Conservation (phyloP, 1,140 invertebrate species). For the Caenorhabditis briggsae region DNA sequence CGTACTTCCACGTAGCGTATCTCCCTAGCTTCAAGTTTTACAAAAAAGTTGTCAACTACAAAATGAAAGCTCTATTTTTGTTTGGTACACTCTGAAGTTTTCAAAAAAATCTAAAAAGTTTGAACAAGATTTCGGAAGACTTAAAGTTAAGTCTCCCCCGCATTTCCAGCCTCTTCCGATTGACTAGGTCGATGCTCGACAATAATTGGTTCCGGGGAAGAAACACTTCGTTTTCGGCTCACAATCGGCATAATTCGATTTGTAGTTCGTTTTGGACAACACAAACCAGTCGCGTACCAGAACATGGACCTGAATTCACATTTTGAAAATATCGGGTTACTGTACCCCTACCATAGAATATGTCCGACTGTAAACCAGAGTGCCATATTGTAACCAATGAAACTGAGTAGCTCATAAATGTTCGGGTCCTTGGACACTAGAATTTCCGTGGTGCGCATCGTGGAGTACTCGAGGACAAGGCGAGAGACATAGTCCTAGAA, state of each 20-base stretch:
- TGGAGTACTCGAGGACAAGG: conserved; percentile 58
- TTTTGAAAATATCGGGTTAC: not conserved
- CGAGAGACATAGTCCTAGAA: conserved; percentile 67
- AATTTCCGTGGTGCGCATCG: conserved; percentile 61
- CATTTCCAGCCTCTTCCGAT: not conserved
- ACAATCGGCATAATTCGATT: not conserved
- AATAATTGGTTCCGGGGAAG: conserved; percentile 6
- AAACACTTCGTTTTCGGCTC: conserved; percentile 18
- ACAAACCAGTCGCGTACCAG: conserved; percentile 34
- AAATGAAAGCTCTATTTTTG: no score
- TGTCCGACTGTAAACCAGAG: conserved; percentile 66
- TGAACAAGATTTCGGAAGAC: not conserved
- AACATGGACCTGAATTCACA: conserved; percentile 40
- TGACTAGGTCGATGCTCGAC: conserved; percentile 17
- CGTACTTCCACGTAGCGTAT: no score
- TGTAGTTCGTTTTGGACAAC: conserved; percentile 20
- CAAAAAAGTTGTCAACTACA: no score
- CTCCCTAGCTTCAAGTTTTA: no score
- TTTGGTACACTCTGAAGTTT: no score
- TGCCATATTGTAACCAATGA: conserved; percentile 67
- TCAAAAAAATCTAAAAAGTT: not conserved
- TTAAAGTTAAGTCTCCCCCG: not conserved
- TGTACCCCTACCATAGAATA: conserved; percentile 61
- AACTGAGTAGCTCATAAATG: conserved; percentile 64
- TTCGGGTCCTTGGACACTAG: conserved; percentile 61